Percentiles rank a stretch among this genome's conserved stretches.
Conservation (phyloP, 2,113 vertebrate genomes). For the Burhinus oedicnemus region DNA sequence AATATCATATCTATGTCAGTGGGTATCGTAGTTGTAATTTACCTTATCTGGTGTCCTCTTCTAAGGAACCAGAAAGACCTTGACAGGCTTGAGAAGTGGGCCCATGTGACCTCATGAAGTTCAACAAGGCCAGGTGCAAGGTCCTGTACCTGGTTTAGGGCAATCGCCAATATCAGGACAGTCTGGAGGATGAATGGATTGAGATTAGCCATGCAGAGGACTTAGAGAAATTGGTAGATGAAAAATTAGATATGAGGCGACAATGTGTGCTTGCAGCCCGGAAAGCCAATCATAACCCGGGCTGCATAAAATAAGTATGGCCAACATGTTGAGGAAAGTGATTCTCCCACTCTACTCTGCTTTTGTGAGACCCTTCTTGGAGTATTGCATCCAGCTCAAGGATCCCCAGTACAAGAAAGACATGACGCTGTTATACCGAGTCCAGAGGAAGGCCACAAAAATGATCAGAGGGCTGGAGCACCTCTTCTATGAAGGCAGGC, state of each 20-base stretch:
- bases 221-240: not conserved
- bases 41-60: not conserved
- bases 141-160: not conserved
- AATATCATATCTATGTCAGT: not conserved
- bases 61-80: not conserved
- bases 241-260: not conserved
- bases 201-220: not conserved
- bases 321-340: not conserved
- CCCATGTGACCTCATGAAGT: not conserved
- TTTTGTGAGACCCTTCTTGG: not conserved
- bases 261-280: not conserved
- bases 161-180: not conserved
- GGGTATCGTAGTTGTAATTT: not conserved
- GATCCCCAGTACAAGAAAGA: not conserved
- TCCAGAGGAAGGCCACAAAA: not conserved
- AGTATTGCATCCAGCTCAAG: too few species aligned
- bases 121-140: not conserved
- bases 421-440: not conserved
- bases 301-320: not conserved
- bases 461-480: too few species aligned
- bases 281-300: not conserved
- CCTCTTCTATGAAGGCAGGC: not conserved
- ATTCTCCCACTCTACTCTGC: not conserved
- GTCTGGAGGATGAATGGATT: not conserved
- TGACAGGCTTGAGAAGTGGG: not conserved